These are phyloP conservation scores for Suncus etruscus DNA, from an alignment of 2,113 vertebrate genomes.

Conservation along the genomic window DNA sequence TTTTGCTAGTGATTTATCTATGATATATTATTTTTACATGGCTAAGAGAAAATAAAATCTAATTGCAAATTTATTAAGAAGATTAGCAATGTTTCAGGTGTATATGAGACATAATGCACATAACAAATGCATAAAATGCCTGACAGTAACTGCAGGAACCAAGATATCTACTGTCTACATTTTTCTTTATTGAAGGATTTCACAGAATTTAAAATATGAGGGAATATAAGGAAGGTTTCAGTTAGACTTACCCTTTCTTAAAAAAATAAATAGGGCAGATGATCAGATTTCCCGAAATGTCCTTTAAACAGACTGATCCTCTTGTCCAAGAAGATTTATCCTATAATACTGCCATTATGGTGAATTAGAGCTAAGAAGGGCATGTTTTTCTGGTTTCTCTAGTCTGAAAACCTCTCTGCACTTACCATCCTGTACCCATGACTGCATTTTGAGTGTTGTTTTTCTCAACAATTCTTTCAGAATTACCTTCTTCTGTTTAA, in stretches of 20 bases:
- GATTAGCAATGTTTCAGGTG: not conserved
- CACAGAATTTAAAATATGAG: slow-evolving; percentile 1
- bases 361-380: not conserved
- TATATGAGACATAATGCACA: too few species aligned
- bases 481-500: not conserved
- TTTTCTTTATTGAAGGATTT: slow-evolving; percentile 31
- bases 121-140: not conserved
- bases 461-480: slow-evolving; percentile 17
- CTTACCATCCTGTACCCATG: not conserved
- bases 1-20: not conserved
- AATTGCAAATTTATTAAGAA: not conserved
- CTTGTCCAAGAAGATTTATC: not conserved
- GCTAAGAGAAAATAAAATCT: not conserved
- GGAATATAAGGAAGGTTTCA: not conserved
- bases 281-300: not conserved
- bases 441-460: not conserved
- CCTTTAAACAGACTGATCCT: not conserved
- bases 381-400: slow-evolving; percentile 55
- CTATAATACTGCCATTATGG: not conserved
- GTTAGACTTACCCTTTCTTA: not conserved
- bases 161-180: not conserved
- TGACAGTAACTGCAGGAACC: not conserved
- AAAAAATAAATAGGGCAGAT: not conserved
- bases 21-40: not conserved
- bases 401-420: not conserved